phyloP scores from a whole-genome alignment of 1,140 invertebrate genomes.

The Geopemphigus sp. region DNA sequence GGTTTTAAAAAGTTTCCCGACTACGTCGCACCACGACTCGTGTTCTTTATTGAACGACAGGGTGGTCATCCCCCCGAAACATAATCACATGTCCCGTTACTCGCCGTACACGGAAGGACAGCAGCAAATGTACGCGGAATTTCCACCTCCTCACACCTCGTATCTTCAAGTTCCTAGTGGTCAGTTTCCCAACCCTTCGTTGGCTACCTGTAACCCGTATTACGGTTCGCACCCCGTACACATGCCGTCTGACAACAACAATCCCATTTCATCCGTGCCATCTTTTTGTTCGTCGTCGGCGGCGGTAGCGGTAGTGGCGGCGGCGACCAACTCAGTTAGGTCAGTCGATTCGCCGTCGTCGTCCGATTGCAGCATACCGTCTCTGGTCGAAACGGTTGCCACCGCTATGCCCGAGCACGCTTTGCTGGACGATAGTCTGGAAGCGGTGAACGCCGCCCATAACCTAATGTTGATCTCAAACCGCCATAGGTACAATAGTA shows the following conservation, averaged over 20 bases:
- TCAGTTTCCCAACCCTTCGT: constrained; percentile 28
- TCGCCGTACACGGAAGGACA: constrained; percentile 5
- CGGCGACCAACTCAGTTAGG: constrained; percentile 1
- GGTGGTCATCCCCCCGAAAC: neutral
- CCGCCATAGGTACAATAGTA: constrained; percentile 45
- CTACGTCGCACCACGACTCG: neutral
- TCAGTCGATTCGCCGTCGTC: constrained; percentile 31
- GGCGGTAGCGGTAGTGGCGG: too few species aligned
- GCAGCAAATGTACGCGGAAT: constrained; percentile 20
- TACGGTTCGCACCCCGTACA: constrained; percentile 27
- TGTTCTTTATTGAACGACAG: constrained; percentile 16
- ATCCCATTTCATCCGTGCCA: constrained; percentile 11
- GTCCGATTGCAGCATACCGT: constrained; percentile 42
- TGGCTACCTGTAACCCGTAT: neutral
- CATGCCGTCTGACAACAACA: constrained; percentile 34
- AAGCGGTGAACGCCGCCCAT: constrained; percentile 45
- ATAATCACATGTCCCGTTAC: constrained; percentile 11
- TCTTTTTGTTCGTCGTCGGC: constrained; percentile 42
- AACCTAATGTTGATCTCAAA: constrained; percentile 47
- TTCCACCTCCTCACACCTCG: neutral
- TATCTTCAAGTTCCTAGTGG: constrained; percentile 41
- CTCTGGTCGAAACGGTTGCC: constrained; percentile 20
- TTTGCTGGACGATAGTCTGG: constrained; percentile 45
- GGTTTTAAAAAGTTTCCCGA: constrained; percentile 13
- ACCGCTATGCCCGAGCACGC: constrained; percentile 40